phyloP scores from a whole-genome alignment of 2,888 invertebrate species.

The Trachelus tabidus region DNA sequence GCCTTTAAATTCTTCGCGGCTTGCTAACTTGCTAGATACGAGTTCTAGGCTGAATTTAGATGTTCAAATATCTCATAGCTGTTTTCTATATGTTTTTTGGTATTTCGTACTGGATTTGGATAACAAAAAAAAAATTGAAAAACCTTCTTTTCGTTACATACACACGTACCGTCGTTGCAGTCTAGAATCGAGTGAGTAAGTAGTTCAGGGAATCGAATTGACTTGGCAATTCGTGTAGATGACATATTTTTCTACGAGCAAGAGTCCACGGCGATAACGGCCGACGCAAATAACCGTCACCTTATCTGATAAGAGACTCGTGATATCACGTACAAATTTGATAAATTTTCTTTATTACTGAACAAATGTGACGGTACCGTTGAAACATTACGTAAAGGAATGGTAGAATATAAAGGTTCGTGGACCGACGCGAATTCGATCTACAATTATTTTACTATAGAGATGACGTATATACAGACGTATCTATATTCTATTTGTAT shows the following conservation, averaged over 20 bases:
- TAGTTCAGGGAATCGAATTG: background rate
- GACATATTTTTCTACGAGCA: background rate
- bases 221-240: background rate
- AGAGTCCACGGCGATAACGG: background rate
- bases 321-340: conserved; percentile 33
- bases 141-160: background rate
- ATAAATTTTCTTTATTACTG: conserved; percentile 27
- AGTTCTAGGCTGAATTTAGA: background rate
- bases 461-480: background rate
- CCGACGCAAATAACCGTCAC: background rate
- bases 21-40: too few relatives aligned
- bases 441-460: background rate
- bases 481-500: background rate
- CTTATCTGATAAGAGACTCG: conserved; percentile 37
- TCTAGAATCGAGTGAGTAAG: background rate
- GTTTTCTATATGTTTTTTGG: background rate
- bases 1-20: too few relatives aligned
- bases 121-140: background rate
- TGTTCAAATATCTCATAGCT: background rate
- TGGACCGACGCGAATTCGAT: background rate
- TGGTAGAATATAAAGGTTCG: background rate
- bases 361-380: background rate
- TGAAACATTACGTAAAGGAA: background rate
- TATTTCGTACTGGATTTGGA: background rate
- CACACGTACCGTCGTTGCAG: background rate